A percentile compares a stretch with the other conserved stretches of the same genome.
phyloP scores from a whole-genome alignment of 2,113 vertebrate species.

The Oenanthe melanoleuca region DNA sequence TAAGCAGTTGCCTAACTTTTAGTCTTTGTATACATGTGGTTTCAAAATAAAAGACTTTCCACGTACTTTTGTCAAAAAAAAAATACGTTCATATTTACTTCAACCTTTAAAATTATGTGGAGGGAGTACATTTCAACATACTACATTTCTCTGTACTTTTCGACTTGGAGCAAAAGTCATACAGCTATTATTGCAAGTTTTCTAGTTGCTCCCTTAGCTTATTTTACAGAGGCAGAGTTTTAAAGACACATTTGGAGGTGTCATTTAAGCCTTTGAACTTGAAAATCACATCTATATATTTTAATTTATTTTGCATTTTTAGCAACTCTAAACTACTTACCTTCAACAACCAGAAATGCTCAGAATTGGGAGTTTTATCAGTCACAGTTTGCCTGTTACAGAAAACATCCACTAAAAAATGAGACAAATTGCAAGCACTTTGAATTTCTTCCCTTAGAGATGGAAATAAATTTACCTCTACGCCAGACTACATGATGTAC shows the following conservation, averaged over 20 bases:
- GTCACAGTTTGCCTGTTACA: neutral
- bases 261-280: neutral
- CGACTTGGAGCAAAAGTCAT: neutral
- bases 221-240: neutral
- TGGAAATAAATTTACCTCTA: neutral
- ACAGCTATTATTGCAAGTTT: neutral
- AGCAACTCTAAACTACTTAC: neutral
- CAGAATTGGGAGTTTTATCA: neutral
- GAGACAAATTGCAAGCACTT: neutral
- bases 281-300: neutral
- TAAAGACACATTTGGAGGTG: neutral
- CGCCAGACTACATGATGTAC: too few relatives aligned
- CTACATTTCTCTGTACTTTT: neutral
- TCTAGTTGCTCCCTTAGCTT: neutral
- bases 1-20: neutral
- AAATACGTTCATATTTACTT: neutral
- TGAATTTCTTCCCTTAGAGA: neutral
- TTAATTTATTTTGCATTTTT: neutral
- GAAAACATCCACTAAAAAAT: neutral
- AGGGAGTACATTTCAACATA: neutral
- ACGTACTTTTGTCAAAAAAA: neutral
- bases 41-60: neutral
- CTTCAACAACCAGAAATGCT: neutral
- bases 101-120: neutral
- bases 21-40: neutral